Evolutionary conservation across 64 coral and sea anemone species (phyloP).

Genomic region (Porites australiensis): DNA sequence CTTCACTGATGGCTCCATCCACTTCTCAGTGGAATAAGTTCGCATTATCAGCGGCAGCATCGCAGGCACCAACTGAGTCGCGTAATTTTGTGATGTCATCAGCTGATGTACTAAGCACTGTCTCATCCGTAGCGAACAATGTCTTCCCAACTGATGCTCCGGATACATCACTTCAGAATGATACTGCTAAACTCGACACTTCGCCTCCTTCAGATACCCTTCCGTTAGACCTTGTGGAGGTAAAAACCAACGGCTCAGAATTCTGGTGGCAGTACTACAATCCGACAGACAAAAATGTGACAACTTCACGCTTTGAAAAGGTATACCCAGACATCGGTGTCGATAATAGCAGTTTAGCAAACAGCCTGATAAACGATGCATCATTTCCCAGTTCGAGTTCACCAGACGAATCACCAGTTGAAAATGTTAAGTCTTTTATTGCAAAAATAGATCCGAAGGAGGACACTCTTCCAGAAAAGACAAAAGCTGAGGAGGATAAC

Average conservation of each 20-base stretch:
- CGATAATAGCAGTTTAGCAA: not conserved
- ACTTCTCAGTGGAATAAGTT: not conserved
- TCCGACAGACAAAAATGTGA: not conserved
- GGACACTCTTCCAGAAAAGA: not conserved
- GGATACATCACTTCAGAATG: not conserved
- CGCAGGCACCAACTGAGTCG: not conserved
- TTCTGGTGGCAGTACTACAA: slow-evolving; percentile 46
- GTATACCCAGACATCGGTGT: not conserved
- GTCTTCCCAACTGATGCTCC: not conserved
- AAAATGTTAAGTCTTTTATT: not conserved
- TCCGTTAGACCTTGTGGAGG: slow-evolving; percentile 4
- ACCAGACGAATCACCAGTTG: not conserved
- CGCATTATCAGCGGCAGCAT: not conserved
- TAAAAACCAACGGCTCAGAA: slow-evolving; percentile 42
- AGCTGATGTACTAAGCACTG: not conserved
- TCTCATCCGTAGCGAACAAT: not conserved
- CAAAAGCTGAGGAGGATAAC: not conserved
- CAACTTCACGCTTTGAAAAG: not conserved
- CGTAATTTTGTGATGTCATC: not conserved
- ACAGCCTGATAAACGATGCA: not conserved
- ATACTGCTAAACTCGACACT: not conserved
- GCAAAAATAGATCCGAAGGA: not conserved
- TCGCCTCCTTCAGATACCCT: not conserved
- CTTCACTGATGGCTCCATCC: not conserved
- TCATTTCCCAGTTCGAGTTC: not conserved